These are phyloP conservation scores for Acleris sparsana DNA, from an alignment of 2,888 invertebrate genomes.

Conservation along the genomic window DNA sequence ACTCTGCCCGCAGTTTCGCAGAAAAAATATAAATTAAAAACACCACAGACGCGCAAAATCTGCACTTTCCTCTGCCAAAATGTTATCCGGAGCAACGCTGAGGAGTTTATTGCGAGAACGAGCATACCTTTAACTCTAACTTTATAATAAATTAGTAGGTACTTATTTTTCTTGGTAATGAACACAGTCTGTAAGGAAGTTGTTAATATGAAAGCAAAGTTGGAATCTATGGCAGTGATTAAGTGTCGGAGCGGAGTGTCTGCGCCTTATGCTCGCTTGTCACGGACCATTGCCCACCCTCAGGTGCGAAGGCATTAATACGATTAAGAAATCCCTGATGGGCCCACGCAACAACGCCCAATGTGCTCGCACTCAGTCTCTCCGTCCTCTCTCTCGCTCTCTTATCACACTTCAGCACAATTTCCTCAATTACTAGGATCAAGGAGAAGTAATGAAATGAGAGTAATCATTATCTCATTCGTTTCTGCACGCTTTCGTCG, in stretches of 20 bases:
- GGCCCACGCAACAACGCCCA: constrained; percentile 66
- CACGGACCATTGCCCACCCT: constrained; percentile 71
- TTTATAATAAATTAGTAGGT: neutral
- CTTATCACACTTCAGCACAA: constrained; percentile 77
- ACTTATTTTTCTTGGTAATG: constrained; percentile 7
- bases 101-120: constrained; percentile 3
- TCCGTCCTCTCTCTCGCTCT: constrained; percentile 32
- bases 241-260: constrained; percentile 42
- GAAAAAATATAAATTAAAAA: constrained; percentile 71
- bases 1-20: constrained; percentile 54
- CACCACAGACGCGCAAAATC: constrained; percentile 35
- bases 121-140: constrained; percentile 3
- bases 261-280: constrained; percentile 56
- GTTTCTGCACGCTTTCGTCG: constrained; percentile 64
- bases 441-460: constrained; percentile 81
- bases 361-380: constrained; percentile 51
- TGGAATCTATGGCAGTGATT: constrained; percentile 47
- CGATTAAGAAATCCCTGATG: constrained; percentile 77
- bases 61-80: constrained; percentile 12
- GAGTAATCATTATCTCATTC: constrained; percentile 80
- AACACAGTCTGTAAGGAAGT: constrained; percentile 12
- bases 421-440: constrained; percentile 81
- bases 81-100: constrained; percentile 23
- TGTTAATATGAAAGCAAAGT: constrained; percentile 25
- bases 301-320: constrained; percentile 79